A percentile compares a stretch with the other conserved stretches of the same genome.
These are phyloP conservation scores for Lagopus leucura DNA, from an alignment of 2,113 vertebrate genomes.

Conservation along the genomic window DNA sequence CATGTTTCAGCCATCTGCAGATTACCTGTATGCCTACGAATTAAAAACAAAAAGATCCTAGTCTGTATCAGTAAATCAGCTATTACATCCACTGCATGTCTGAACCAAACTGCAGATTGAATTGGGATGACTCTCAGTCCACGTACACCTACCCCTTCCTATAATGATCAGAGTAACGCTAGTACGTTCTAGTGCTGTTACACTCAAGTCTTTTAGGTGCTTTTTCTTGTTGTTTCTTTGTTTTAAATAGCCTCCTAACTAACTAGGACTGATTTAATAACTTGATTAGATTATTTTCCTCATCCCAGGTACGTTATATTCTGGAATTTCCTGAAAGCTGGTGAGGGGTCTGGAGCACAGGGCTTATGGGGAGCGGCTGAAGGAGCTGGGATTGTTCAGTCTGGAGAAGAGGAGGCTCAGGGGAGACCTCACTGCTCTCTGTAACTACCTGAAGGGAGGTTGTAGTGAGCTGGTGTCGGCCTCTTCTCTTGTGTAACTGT, in stretches of 20 bases:
- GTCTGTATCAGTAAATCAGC: slow-evolving; percentile 7
- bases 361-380: too few species aligned
- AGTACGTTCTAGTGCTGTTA: not conserved
- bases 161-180: not conserved
- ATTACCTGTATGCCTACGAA: slow-evolving; percentile 10
- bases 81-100: not conserved
- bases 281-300: not conserved
- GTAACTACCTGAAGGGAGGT: too few species aligned
- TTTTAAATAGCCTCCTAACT: not conserved
- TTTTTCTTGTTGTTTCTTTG: not conserved
- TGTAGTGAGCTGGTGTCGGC: too few species aligned
- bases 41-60: not conserved
- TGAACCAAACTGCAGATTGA: not conserved
- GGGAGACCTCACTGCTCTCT: too few species aligned
- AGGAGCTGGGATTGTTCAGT: too few species aligned
- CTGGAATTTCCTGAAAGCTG: not conserved
- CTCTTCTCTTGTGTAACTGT: too few species aligned
- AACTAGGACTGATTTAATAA: not conserved
- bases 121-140: not conserved
- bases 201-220: not conserved
- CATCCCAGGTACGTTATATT: not conserved
- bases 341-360: too few species aligned
- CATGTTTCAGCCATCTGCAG: not conserved
- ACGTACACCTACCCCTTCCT: not conserved
- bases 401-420: too few species aligned